Percentiles rank a stretch among this genome's conserved stretches.
Conservation (phyloP, 2,888 invertebrate species). For the Paralinhomoeus sp. region DNA sequence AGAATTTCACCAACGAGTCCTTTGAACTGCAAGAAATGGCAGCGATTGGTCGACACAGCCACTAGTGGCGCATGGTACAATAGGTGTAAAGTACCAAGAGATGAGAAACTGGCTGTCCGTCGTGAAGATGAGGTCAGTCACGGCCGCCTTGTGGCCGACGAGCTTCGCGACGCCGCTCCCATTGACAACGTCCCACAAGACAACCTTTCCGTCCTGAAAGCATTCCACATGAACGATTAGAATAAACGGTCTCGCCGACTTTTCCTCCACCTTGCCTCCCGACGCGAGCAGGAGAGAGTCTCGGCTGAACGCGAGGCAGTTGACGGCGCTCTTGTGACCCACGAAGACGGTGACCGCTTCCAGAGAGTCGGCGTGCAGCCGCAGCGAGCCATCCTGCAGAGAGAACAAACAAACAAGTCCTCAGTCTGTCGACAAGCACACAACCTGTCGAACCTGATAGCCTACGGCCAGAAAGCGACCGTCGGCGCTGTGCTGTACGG, state of each 20-base stretch:
- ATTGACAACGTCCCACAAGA: slow-evolving; percentile 77
- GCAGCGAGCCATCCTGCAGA: slow-evolving; percentile 38
- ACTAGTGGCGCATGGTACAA: too few relatives aligned
- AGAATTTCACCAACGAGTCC: slow-evolving; percentile 83
- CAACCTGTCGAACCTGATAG: slow-evolving; percentile 41
- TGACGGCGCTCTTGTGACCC: slow-evolving; percentile 63
- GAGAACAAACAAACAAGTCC: too few relatives aligned
- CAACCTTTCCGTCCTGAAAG: slow-evolving; percentile 60
- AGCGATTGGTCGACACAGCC: too few relatives aligned
- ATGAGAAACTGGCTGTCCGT: slow-evolving; percentile 26
- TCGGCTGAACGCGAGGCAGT: slow-evolving; percentile 55
- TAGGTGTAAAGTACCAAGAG: slow-evolving; percentile 22
- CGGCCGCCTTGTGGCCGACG: slow-evolving; percentile 65
- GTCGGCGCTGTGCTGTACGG: slow-evolving; percentile 50
- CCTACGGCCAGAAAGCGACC: slow-evolving; percentile 63
- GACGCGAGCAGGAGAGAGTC: slow-evolving; percentile 63
- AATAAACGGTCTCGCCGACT: too few relatives aligned
- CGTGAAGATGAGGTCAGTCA: slow-evolving; percentile 43
- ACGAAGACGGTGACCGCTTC: slow-evolving; percentile 46
- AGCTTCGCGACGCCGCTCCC: slow-evolving; percentile 69
- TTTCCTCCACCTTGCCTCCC: slow-evolving; percentile 47
- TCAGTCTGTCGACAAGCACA: too few relatives aligned
- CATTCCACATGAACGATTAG: neutral
- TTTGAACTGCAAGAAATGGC: slow-evolving; percentile 38
- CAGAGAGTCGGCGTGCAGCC: slow-evolving; percentile 43